phyloP scores from a whole-genome alignment of 2,113 vertebrate genomes.

The Numenius arquata region DNA sequence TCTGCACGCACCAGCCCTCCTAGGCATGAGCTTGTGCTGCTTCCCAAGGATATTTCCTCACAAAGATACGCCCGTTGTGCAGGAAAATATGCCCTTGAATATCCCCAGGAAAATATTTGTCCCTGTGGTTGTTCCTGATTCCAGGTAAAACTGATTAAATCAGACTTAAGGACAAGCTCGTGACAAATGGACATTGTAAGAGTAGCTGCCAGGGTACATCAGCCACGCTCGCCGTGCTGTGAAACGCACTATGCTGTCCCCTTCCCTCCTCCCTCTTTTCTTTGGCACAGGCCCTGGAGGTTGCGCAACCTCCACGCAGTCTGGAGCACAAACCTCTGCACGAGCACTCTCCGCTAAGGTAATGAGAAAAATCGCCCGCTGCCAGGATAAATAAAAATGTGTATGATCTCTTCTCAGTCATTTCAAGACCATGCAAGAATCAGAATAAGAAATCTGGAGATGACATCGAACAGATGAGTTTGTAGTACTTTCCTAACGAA shows the following conservation, averaged over 20 bases:
- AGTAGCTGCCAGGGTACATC: neutral
- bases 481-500: too few relatives aligned
- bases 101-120: neutral
- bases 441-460: neutral
- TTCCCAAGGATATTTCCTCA: neutral
- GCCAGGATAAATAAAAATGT: neutral
- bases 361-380: neutral
- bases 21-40: neutral
- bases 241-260: neutral
- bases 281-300: neutral
- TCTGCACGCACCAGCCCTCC: neutral
- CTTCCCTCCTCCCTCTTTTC: neutral
- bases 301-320: neutral
- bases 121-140: neutral
- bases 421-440: neutral
- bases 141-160: neutral
- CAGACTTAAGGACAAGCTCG: rapidly evolving
- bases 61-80: too few relatives aligned
- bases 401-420: rapidly evolving
- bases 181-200: neutral
- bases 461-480: neutral
- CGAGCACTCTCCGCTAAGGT: rapidly evolving
- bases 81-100: neutral
- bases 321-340: neutral
- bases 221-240: rapidly evolving